Conservation (phyloP, 2,113 vertebrate genomes). For the Myrmecobius fasciatus region DNA sequence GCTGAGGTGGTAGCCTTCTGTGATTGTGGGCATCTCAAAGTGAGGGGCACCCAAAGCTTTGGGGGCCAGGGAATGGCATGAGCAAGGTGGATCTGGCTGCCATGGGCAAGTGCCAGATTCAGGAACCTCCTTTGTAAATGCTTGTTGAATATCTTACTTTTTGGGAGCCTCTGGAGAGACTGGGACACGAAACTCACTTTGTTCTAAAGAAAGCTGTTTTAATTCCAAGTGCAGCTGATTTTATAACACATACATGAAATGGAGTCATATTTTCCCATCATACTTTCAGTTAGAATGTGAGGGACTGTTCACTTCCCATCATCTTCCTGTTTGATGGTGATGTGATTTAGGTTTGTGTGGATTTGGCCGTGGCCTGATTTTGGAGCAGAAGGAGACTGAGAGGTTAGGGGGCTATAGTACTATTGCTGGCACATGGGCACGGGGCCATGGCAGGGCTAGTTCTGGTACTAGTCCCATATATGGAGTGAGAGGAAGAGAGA, state of each 20-base stretch:
- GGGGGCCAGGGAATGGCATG: too few relatives aligned
- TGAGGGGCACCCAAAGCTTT: not conserved
- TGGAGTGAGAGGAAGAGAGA: not conserved
- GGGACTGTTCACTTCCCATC: not conserved
- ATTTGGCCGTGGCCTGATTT: not conserved
- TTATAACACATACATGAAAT: not conserved
- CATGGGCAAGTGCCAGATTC: not conserved
- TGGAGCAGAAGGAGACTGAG: not conserved
- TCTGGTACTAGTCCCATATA: not conserved
- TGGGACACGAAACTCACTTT: not conserved
- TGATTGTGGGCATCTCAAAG: not conserved
- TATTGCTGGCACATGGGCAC: not conserved
- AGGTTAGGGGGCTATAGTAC: not conserved
- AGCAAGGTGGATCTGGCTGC: not conserved
- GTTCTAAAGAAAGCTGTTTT: not conserved
- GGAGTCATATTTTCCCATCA: not conserved
- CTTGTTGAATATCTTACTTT: not conserved
- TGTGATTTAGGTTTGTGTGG: not conserved
- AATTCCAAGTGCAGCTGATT: not conserved
- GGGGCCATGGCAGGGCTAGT: not conserved
- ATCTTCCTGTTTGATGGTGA: not conserved
- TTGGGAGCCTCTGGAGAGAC: not conserved
- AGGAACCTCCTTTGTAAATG: not conserved
- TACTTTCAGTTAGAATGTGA: not conserved
- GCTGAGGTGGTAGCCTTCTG: not conserved